phyloP scores from a whole-genome alignment of 2,797 vertebrate genomes.

The Gallinago stenura region DNA sequence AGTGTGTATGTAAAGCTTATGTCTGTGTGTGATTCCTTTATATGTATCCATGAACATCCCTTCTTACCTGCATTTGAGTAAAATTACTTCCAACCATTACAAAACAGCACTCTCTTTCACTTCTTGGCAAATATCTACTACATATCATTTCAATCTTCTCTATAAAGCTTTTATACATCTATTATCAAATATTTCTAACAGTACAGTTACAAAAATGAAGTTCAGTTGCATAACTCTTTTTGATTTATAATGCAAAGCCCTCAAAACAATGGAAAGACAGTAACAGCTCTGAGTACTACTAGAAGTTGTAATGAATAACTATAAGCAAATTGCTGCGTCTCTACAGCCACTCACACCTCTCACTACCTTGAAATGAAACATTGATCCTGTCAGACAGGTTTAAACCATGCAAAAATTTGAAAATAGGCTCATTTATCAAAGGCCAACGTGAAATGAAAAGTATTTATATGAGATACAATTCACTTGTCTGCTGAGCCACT shows the following conservation, averaged over 20 bases:
- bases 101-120: background rate
- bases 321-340: background rate
- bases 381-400: background rate
- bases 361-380: background rate
- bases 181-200: background rate
- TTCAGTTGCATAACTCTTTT: background rate
- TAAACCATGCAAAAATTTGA: background rate
- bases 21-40: background rate
- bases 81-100: background rate
- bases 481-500: background rate
- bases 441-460: constrained; percentile 9
- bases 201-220: background rate
- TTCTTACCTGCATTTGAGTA: background rate
- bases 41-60: background rate
- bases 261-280: background rate
- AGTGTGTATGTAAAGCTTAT: background rate
- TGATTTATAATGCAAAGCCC: background rate
- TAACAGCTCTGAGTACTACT: background rate
- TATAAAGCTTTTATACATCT: background rate
- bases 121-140: background rate
- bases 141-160: background rate
- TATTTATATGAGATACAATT: constrained; percentile 38
- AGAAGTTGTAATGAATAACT: background rate
- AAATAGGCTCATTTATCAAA: background rate
- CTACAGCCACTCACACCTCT: background rate